These are phyloP conservation scores for Lamproptera curius DNA, from an alignment of 2,888 invertebrate species.

Conservation along the genomic window DNA sequence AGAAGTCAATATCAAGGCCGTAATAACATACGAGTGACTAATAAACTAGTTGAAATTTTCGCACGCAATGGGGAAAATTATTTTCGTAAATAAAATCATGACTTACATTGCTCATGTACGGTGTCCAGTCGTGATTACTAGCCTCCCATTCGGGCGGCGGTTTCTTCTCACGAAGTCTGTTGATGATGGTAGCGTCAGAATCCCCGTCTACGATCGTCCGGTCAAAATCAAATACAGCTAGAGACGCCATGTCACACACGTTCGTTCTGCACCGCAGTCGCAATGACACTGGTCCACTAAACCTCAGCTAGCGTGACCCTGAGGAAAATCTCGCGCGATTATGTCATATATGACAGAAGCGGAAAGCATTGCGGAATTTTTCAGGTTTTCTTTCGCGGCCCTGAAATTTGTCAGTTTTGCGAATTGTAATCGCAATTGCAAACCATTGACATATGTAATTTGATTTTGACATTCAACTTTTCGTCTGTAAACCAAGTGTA, in stretches of 20 bases:
- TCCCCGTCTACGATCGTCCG: constrained; percentile 65
- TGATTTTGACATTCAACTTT: too few relatives aligned
- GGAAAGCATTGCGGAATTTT: constrained; percentile 20
- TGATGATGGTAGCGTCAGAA: constrained; percentile 66
- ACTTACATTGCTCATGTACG: constrained; percentile 70
- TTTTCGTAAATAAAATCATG: neutral
- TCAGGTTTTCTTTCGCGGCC: constrained; percentile 22
- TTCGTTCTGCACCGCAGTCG: constrained; percentile 33
- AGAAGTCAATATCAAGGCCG: too few relatives aligned
- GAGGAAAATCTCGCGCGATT: constrained; percentile 8
- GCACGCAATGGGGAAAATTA: too few relatives aligned
- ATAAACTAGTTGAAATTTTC: too few relatives aligned
- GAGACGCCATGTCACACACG: constrained; percentile 48
- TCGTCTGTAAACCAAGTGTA: too few relatives aligned
- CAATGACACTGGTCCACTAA: constrained; percentile 33
- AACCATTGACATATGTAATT: neutral
- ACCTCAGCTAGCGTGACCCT: constrained; percentile 1
- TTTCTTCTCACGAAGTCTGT: constrained; percentile 54
- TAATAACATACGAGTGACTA: too few relatives aligned
- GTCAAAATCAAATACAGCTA: constrained; percentile 70
- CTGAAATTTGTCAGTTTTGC: neutral
- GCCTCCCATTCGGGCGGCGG: constrained; percentile 67
- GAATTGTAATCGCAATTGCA: neutral
- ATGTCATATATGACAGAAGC: constrained; percentile 18
- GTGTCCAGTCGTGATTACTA: constrained; percentile 61